Percentiles rank a stretch among this genome's conserved stretches.
Conservation (phyloP, 1,140 invertebrate genomes). For the Leptinotarsa texana region DNA sequence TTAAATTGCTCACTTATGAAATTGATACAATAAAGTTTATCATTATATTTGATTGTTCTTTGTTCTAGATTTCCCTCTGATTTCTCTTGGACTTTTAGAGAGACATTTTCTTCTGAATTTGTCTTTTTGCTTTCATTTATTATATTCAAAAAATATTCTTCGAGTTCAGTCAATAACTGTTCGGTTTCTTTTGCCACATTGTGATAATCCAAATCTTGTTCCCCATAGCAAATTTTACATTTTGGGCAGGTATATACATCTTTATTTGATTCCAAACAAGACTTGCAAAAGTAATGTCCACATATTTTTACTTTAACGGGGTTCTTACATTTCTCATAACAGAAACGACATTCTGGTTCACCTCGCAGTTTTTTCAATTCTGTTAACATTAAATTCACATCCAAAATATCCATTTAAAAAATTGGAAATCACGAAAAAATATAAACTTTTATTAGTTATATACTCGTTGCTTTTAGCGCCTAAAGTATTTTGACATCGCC, state of each 20-base stretch:
- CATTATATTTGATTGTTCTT: slow-evolving; percentile 30
- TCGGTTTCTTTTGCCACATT: slow-evolving; percentile 29
- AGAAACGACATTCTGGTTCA: slow-evolving; percentile 24
- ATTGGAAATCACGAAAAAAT: too few relatives aligned
- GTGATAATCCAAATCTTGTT: slow-evolving; percentile 29
- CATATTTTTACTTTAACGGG: slow-evolving; percentile 32
- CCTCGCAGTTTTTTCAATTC: slow-evolving; percentile 17
- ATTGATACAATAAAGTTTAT: slow-evolving; percentile 31
- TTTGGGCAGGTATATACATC: slow-evolving; percentile 33
- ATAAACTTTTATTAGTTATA: too few relatives aligned
- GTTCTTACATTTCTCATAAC: slow-evolving; percentile 24
- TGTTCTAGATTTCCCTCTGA: neutral
- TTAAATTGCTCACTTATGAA: slow-evolving; percentile 26
- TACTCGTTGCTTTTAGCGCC: too few relatives aligned
- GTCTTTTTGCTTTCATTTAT: neutral
- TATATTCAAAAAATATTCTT: slow-evolving; percentile 15
- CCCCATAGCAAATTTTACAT: slow-evolving; percentile 31
- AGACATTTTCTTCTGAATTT: neutral
- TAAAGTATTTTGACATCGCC: too few relatives aligned
- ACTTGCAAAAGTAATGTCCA: slow-evolving; percentile 39
- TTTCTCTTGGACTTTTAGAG: neutral
- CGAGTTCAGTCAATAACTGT: slow-evolving; percentile 23
- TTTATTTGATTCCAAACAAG: slow-evolving; percentile 29
- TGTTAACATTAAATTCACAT: neutral
- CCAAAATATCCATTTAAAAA: slow-evolving; percentile 12